Conservation (phyloP, 1,140 invertebrate species). For the Mya arenaria region DNA sequence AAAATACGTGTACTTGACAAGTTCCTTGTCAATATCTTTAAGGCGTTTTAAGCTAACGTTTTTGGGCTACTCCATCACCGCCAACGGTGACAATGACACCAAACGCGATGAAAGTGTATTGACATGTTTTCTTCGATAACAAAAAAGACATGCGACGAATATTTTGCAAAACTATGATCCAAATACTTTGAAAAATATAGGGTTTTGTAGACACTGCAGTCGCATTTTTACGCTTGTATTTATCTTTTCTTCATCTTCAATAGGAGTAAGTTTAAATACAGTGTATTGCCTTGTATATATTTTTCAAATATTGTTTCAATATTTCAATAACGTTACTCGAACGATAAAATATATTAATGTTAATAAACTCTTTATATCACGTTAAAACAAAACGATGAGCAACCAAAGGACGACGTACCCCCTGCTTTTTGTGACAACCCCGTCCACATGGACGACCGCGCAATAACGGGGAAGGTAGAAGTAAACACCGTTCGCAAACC, state of each 20-base stretch:
- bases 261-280: not conserved
- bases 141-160: no score
- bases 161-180: no score
- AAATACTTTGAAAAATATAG: no score
- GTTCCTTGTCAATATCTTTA: not conserved
- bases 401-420: not conserved
- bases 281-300: not conserved
- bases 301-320: not conserved
- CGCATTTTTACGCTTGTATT: no score
- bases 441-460: not conserved
- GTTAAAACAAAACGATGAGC: not conserved
- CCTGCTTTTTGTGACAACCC: conserved; percentile 9
- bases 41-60: no score
- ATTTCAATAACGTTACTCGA: not conserved
- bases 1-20: not conserved
- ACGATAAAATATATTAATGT: not conserved
- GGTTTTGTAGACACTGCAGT: no score
- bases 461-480: not conserved
- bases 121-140: no score
- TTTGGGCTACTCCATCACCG: no score
- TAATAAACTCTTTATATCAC: not conserved
- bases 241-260: not conserved
- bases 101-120: no score
- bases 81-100: no score
- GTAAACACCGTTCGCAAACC: not conserved